phyloP scores from a whole-genome alignment of 2,113 vertebrate species.

The Manacus vitellinus region DNA sequence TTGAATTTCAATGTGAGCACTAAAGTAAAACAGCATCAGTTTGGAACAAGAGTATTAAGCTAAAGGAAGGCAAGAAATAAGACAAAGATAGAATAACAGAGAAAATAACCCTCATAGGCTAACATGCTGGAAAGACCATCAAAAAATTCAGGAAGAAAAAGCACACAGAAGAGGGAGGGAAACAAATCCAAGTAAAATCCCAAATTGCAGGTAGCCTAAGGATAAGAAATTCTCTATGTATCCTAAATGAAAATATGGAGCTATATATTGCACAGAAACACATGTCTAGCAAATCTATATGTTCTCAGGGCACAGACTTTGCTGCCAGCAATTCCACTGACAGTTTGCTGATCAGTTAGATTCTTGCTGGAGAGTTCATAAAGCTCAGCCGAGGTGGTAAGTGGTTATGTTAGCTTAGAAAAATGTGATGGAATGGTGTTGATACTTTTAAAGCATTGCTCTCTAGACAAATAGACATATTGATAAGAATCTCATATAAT shows the following conservation, averaged over 20 bases:
- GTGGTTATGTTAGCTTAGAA: neutral
- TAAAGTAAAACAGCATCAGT: constrained; percentile 12
- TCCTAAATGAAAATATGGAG: neutral
- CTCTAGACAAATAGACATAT: neutral
- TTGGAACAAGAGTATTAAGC: neutral
- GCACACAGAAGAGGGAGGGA: neutral
- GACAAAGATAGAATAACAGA: neutral
- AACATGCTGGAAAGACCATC: neutral
- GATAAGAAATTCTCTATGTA: neutral
- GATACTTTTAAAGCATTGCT: neutral
- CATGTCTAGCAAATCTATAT: neutral
- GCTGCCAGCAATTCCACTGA: neutral
- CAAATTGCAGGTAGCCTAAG: neutral
- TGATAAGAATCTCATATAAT: neutral
- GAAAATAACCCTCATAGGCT: neutral
- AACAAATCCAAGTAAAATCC: neutral
- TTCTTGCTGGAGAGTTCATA: neutral
- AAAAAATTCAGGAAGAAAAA: neutral
- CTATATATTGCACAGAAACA: neutral
- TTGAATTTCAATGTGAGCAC: neutral
- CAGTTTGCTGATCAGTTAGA: neutral
- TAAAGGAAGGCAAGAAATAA: constrained; percentile 21
- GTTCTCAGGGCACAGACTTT: neutral
- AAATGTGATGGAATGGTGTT: neutral
- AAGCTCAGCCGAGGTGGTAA: neutral